Conservation (phyloP, 2,113 vertebrate species). For the Corydoras maculifer region DNA sequence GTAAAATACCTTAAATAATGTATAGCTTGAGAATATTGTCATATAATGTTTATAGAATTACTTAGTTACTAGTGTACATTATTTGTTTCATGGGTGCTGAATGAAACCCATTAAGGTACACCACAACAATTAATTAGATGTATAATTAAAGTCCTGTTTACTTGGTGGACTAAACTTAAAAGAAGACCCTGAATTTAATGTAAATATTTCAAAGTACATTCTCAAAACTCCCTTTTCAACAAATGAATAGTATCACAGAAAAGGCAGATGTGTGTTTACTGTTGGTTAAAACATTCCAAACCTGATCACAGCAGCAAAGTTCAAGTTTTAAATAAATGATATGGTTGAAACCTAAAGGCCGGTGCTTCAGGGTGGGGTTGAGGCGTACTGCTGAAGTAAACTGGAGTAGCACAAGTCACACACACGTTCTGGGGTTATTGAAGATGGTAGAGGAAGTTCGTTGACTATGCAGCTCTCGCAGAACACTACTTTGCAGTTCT, state of each 20-base stretch:
- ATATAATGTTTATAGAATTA: too few species aligned
- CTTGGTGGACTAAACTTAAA: slow-evolving; percentile 49
- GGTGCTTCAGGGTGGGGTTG: slow-evolving; percentile 66
- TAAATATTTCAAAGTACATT: slow-evolving; percentile 26
- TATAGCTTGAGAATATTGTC: too few species aligned
- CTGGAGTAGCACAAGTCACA: slow-evolving; percentile 72
- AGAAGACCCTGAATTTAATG: slow-evolving; percentile 17
- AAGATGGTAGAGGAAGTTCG: slow-evolving; percentile 82
- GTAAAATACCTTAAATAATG: too few species aligned
- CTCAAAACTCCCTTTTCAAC: slow-evolving; percentile 23
- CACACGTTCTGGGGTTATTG: slow-evolving; percentile 77
- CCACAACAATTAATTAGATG: too few species aligned
- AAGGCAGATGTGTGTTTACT: not conserved
- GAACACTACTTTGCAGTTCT: slow-evolving; percentile 77
- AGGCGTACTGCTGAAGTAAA: slow-evolving; percentile 78
- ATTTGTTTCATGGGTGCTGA: too few species aligned
- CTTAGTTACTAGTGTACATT: too few species aligned
- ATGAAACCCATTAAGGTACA: too few species aligned
- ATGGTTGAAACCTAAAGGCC: slow-evolving; percentile 2
- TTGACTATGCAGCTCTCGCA: slow-evolving; percentile 74
- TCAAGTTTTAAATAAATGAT: slow-evolving; percentile 10
- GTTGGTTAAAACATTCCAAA: slow-evolving; percentile 8
- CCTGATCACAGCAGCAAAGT: not conserved
- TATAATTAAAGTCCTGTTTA: slow-evolving; percentile 36
- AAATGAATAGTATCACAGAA: not conserved